Percentiles rank a stretch among this genome's conserved stretches.
phyloP scores from a whole-genome alignment of 1,140 invertebrate species.

The Drepana arcuata region DNA sequence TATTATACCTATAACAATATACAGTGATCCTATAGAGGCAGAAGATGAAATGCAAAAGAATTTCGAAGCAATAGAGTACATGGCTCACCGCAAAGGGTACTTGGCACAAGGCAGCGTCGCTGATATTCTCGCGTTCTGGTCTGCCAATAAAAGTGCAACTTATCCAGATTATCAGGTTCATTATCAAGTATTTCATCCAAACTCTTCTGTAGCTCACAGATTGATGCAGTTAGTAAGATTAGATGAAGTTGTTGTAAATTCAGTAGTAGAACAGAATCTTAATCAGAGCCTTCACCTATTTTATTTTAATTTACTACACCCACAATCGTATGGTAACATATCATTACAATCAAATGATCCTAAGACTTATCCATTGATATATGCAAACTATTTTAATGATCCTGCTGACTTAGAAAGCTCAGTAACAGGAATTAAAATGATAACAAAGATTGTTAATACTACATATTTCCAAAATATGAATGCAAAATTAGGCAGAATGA shows the following conservation, averaged over 20 bases:
- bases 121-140: constrained; percentile 25
- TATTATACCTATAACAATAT: constrained; percentile 19
- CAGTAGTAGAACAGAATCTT: constrained; percentile 44
- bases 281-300: constrained; percentile 45
- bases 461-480: neutral
- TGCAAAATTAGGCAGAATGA: neutral
- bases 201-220: constrained; percentile 13
- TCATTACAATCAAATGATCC: constrained; percentile 55
- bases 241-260: constrained; percentile 41
- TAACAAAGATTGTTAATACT: constrained; percentile 13
- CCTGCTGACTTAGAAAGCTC: constrained; percentile 76
- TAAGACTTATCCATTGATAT: constrained; percentile 79
- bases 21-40: constrained; percentile 10
- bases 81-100: constrained; percentile 21
- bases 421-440: constrained; percentile 73
- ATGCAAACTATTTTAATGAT: constrained; percentile 84
- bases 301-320: constrained; percentile 62
- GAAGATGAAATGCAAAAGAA: constrained; percentile 1
- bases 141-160: constrained; percentile 5
- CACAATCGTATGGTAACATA: constrained; percentile 65
- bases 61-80: constrained; percentile 19
- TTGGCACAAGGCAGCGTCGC: constrained; percentile 14
- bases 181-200: constrained; percentile 22
- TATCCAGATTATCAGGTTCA: constrained; percentile 40
- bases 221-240: constrained; percentile 22